Percentiles rank a stretch among this genome's conserved stretches.
Evolutionary conservation across 2,888 invertebrate genomes (phyloP).

Genomic region (Allophyes oxyacanthae): DNA sequence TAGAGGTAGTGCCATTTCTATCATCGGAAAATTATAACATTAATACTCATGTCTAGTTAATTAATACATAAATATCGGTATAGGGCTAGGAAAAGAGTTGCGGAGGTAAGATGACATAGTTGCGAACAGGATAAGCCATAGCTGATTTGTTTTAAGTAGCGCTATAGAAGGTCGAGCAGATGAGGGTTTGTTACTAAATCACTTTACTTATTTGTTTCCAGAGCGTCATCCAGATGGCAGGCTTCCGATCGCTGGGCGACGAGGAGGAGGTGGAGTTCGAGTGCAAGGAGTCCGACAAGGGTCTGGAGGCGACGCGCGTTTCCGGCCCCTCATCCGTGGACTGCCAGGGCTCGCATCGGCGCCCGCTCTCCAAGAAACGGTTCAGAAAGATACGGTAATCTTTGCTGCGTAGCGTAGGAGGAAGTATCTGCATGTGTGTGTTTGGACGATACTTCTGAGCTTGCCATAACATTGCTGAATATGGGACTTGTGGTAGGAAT

Average conservation of each 20-base stretch:
- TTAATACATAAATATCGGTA: too few species aligned
- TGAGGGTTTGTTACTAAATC: too few species aligned
- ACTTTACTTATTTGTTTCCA: slow-evolving; percentile 78
- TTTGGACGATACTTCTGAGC: slow-evolving; percentile 38
- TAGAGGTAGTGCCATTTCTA: too few species aligned
- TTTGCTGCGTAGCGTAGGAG: slow-evolving; percentile 39
- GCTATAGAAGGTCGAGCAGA: too few species aligned
- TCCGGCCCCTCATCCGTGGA: slow-evolving; percentile 93
- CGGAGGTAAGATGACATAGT: too few species aligned
- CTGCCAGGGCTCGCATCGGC: slow-evolving; percentile 94
- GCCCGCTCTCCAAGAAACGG: slow-evolving; percentile 94
- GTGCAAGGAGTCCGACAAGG: slow-evolving; percentile 95
- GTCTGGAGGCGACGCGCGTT: slow-evolving; percentile 95
- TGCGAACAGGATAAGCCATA: too few species aligned
- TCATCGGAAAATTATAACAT: too few species aligned
- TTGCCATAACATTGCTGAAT: slow-evolving; percentile 33
- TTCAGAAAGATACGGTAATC: slow-evolving; percentile 94
- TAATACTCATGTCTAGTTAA: too few species aligned
- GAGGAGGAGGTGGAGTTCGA: slow-evolving; percentile 97
- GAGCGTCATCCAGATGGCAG: slow-evolving; percentile 97
- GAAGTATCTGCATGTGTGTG: slow-evolving; percentile 31
- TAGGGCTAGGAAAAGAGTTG: too few species aligned
- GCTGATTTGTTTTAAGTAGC: too few species aligned
- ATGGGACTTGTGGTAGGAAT: background rate
- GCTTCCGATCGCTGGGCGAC: slow-evolving; percentile 96